A percentile compares a stretch with the other conserved stretches of the same genome.
phyloP scores from a whole-genome alignment of 2,113 vertebrate species.

The Callipepla squamata region DNA sequence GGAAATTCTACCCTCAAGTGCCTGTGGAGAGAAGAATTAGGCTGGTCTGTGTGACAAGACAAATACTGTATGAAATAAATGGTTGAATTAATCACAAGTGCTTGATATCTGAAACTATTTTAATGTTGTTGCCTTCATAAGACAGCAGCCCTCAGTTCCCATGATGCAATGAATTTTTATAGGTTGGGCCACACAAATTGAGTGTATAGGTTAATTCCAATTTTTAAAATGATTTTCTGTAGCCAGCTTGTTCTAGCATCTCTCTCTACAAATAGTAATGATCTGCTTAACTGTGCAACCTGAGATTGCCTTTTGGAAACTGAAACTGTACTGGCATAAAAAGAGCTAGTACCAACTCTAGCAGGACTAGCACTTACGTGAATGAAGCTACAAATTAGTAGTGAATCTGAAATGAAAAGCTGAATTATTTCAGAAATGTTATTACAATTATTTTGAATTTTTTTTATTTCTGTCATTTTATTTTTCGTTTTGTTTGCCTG shows the following conservation, averaged over 20 bases:
- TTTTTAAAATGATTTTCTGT: background rate
- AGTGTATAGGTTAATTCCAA: background rate
- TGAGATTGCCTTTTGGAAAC: background rate
- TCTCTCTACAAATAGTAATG: constrained; percentile 7
- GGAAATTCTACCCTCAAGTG: background rate
- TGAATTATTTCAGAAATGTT: background rate
- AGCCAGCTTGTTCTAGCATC: background rate
- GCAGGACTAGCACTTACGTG: background rate
- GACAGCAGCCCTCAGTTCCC: background rate
- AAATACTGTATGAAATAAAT: background rate
- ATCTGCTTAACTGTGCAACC: background rate
- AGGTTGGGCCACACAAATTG: background rate
- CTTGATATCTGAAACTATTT: background rate
- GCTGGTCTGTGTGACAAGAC: background rate
- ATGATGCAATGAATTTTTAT: background rate
- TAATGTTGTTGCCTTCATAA: background rate
- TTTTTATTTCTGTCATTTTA: background rate
- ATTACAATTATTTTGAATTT: background rate
- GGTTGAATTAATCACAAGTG: rapidly evolving
- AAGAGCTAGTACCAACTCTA: background rate
- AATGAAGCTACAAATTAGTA: background rate
- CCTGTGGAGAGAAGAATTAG: background rate
- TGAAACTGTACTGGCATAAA: background rate
- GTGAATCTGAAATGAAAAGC: background rate
- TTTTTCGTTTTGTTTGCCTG: background rate